phyloP scores from a whole-genome alignment of 1,140 invertebrate species.

The Achroia grisella region DNA sequence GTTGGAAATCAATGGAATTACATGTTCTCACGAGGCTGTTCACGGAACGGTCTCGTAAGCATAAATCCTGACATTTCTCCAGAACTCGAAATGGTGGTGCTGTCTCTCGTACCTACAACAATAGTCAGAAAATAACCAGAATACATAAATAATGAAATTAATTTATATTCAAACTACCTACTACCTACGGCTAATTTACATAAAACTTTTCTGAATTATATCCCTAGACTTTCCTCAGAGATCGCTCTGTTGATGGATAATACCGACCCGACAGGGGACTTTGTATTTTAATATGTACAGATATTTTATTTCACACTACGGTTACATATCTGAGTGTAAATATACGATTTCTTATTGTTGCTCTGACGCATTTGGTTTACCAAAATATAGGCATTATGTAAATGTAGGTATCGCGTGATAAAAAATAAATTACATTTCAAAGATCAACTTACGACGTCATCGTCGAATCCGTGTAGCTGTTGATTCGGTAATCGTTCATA shows the following conservation, averaged over 20 bases:
- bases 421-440: background rate
- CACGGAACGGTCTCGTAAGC: conserved; percentile 85
- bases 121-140: background rate
- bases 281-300: no score
- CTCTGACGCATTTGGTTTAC: no score
- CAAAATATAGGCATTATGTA: background rate
- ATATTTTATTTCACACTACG: no score
- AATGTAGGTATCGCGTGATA: conserved; percentile 3
- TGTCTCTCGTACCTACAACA: conserved; percentile 80
- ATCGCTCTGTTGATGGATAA: no score
- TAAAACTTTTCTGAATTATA: no score
- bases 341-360: no score
- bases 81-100: conserved; percentile 88
- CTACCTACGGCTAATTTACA: no score
- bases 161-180: no score
- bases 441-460: conserved; percentile 82
- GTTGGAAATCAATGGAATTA: conserved; percentile 92
- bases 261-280: no score
- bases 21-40: conserved; percentile 88
- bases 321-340: no score
- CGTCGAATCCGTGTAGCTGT: conserved; percentile 90
- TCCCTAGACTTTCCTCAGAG: no score
- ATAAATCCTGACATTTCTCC: conserved; percentile 90
- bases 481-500: conserved; percentile 92
- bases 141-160: background rate